Percentiles rank a stretch among this genome's conserved stretches.
These are phyloP conservation scores for Takifugu ocellatus DNA, from an alignment of 2,797 vertebrate genomes.

Conservation along the genomic window DNA sequence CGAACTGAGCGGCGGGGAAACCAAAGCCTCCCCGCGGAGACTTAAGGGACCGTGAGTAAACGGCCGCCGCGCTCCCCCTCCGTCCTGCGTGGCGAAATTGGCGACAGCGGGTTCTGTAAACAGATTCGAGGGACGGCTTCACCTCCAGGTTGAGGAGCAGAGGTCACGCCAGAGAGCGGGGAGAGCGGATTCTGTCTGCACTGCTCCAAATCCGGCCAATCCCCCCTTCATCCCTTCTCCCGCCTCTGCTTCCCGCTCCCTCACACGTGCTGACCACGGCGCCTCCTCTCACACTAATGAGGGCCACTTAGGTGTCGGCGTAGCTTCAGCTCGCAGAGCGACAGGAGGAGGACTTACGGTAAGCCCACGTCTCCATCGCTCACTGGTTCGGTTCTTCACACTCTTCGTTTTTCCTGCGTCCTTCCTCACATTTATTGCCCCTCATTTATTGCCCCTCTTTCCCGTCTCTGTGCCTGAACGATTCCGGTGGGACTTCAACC, in stretches of 20 bases:
- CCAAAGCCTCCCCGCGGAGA: conserved; percentile 39
- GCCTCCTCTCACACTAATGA: conserved; percentile 64
- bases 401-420: background rate
- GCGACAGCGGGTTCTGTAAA: conserved; percentile 15
- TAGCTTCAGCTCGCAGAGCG: conserved; percentile 48
- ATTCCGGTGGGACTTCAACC: conserved; percentile 51
- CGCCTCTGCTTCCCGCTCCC: conserved; percentile 32
- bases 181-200: conserved; percentile 47
- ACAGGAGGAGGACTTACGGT: conserved; percentile 51
- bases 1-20: conserved; percentile 31
- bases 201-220: conserved; percentile 59
- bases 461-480: conserved; percentile 44
- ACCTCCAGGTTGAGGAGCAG: conserved; percentile 35
- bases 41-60: conserved; percentile 25
- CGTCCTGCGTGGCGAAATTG: conserved; percentile 43
- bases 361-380: conserved; percentile 40
- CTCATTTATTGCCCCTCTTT: conserved; percentile 7
- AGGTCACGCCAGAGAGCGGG: conserved; percentile 38
- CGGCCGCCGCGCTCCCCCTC: conserved; percentile 21
- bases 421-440: conserved; percentile 2
- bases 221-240: conserved; percentile 46
- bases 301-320: conserved; percentile 60
- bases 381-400: conserved; percentile 8
- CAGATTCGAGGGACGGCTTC: conserved; percentile 28
- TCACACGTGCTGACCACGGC: conserved; percentile 40